These are phyloP conservation scores for Haliaeetus leucogaster DNA, from an alignment of 2,113 vertebrate genomes.

Conservation along the genomic window DNA sequence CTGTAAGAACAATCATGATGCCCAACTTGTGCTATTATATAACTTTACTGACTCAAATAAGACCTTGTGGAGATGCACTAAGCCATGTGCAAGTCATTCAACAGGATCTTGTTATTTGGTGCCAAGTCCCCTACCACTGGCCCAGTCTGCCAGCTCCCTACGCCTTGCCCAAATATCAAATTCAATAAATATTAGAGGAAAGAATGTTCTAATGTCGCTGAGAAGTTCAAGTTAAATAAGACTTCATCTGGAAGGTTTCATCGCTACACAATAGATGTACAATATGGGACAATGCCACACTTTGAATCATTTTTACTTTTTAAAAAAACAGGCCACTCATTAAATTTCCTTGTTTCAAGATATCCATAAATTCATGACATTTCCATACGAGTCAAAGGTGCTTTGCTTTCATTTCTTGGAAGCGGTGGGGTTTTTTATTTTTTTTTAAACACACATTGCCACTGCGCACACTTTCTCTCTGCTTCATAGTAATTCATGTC, in stretches of 20 bases:
- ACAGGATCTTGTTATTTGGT: background rate
- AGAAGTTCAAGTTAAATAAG: background rate
- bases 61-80: background rate
- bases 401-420: background rate
- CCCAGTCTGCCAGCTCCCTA: background rate
- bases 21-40: background rate
- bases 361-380: background rate
- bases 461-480: background rate
- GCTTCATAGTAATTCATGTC: background rate
- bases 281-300: background rate
- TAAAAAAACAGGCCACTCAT: background rate
- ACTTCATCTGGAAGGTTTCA: background rate
- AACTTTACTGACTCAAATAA: background rate
- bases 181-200: background rate
- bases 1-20: background rate
- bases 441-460: background rate
- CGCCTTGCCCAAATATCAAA: background rate
- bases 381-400: background rate
- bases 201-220: background rate
- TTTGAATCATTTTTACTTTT: background rate
- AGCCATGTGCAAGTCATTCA: background rate
- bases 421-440: background rate
- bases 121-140: background rate
- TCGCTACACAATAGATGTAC: accelerated
- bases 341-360: background rate